Evolutionary conservation across 2,888 invertebrate genomes (phyloP).

Genomic region (Esperia sulphurella): DNA sequence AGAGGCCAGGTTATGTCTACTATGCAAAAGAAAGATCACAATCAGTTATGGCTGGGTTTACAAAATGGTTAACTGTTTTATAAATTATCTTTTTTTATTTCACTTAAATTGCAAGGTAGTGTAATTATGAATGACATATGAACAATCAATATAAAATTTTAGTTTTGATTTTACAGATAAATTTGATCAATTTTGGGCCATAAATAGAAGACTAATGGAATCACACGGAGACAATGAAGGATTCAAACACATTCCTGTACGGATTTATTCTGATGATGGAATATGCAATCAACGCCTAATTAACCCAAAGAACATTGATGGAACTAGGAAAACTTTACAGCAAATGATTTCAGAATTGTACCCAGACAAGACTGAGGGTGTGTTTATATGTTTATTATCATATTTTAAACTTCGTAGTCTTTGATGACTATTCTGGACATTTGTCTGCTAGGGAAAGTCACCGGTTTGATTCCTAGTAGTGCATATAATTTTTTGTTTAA

Average conservation of each 20-base stretch:
- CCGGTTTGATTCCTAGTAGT: no score
- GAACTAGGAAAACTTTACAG: conserved; percentile 84
- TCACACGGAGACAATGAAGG: conserved; percentile 86
- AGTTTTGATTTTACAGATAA: conserved; percentile 90
- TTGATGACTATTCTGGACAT: no score
- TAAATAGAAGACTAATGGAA: conserved; percentile 97
- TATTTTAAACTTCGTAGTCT: no score
- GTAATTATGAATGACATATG: no score
- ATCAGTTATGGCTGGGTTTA: conserved; percentile 96
- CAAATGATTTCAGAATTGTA: conserved; percentile 85
- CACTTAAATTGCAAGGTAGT: no score
- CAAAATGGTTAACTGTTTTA: conserved; percentile 87
- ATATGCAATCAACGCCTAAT: conserved; percentile 87
- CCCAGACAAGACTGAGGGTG: conserved; percentile 75
- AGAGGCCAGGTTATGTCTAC: conserved; percentile 92
- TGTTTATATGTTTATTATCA: neutral
- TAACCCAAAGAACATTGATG: conserved; percentile 86
- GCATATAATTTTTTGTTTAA: no score
- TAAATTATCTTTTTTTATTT: conserved; percentile 72
- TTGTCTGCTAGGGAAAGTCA: no score
- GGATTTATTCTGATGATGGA: conserved; percentile 87
- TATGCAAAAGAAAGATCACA: conserved; percentile 98
- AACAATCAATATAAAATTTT: no score
- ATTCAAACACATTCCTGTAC: conserved; percentile 94
- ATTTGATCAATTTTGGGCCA: conserved; percentile 99